These are phyloP conservation scores for Notechis scutatus DNA, from an alignment of 2,113 vertebrate genomes.

Conservation along the genomic window DNA sequence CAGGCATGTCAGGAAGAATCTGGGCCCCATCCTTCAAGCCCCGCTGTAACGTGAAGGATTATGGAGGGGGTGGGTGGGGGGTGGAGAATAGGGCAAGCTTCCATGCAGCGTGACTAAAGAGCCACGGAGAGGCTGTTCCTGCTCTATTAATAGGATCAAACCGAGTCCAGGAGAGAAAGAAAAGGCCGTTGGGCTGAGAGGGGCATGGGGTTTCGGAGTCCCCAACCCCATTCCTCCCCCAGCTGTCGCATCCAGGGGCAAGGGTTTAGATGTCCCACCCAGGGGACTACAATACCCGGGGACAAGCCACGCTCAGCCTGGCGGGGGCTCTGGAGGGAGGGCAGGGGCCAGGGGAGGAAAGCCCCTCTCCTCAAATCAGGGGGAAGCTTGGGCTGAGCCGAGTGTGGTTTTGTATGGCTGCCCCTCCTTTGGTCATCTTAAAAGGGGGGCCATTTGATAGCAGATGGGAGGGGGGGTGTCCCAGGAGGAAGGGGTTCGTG, in stretches of 20 bases:
- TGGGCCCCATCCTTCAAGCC: constrained; percentile 25
- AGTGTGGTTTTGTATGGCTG: background rate
- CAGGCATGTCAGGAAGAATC: constrained; percentile 35
- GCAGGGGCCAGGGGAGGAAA: background rate
- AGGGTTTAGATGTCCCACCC: background rate
- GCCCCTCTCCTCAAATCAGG: background rate
- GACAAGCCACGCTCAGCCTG: background rate
- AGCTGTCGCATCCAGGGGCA: background rate
- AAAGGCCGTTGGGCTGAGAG: background rate
- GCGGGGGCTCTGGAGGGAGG: background rate
- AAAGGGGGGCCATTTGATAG: background rate
- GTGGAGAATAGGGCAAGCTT: constrained; percentile 28
- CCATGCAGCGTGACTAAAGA: constrained; percentile 47
- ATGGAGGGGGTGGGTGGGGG: constrained; percentile 2
- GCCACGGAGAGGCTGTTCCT: background rate
- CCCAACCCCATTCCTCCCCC: too few relatives aligned
- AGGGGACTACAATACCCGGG: background rate
- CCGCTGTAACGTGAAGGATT: constrained; percentile 38
- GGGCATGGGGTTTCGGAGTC: fast-evolving
- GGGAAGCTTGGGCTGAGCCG: background rate
- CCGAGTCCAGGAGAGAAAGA: background rate
- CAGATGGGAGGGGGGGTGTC: too few relatives aligned
- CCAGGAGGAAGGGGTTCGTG: background rate
- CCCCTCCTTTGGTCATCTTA: background rate
- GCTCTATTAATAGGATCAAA: constrained; percentile 45